A percentile compares a stretch with the other conserved stretches of the same genome.
These are phyloP conservation scores for Anabas testudineus DNA, from an alignment of 2,797 vertebrate species.

Conservation along the genomic window DNA sequence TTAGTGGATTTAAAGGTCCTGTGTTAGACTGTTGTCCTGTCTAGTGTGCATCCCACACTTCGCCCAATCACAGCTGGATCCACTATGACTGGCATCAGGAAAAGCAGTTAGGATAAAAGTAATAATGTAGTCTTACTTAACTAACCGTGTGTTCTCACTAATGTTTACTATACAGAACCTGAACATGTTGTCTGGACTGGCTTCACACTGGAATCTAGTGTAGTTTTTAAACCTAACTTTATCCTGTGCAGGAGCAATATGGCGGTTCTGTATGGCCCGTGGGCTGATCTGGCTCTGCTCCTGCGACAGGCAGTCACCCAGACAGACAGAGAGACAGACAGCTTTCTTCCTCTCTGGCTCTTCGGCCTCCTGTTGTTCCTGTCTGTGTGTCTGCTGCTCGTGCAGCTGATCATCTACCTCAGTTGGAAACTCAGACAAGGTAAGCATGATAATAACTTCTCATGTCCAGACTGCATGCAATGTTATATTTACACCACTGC, in stretches of 20 bases:
- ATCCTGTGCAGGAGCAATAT: constrained; percentile 41
- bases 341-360: constrained; percentile 52
- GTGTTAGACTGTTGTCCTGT: no score
- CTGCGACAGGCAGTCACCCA: constrained; percentile 44
- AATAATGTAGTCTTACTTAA: no score
- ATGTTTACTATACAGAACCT: no score
- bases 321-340: constrained; percentile 18
- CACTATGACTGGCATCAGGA: no score
- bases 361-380: constrained; percentile 66
- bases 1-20: background rate
- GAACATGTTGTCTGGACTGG: no score
- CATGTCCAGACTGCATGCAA: background rate
- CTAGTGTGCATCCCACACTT: no score
- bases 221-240: background rate
- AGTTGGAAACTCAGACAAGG: constrained; percentile 75
- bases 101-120: no score
- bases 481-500: constrained; percentile 8
- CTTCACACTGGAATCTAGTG: no score
- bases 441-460: constrained; percentile 53
- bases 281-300: constrained; percentile 70
- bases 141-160: no score
- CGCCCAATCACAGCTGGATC: no score
- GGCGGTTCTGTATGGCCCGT: constrained; percentile 70
- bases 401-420: constrained; percentile 68
- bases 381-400: constrained; percentile 69